phyloP scores from a whole-genome alignment of 2,797 vertebrate genomes.

The Perodicticus potto region DNA sequence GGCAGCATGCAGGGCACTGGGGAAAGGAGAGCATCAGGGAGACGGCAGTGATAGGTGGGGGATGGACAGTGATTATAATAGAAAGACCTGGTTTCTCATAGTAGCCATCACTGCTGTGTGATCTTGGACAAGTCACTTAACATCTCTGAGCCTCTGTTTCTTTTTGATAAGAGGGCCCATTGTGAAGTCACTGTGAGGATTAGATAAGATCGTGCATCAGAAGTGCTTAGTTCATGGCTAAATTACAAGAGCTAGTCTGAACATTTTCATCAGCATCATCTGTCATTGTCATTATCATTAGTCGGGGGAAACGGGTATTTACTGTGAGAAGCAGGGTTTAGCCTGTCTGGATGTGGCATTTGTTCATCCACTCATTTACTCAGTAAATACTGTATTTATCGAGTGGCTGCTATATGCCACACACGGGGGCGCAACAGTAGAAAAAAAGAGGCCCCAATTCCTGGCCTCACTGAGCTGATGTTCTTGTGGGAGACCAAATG shows the following conservation, averaged over 20 bases:
- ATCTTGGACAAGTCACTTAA: background rate
- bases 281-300: background rate
- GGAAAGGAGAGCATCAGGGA: background rate
- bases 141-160: conserved; percentile 29
- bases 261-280: background rate
- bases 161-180: background rate
- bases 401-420: background rate
- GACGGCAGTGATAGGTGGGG: background rate
- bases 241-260: background rate
- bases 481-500: background rate
- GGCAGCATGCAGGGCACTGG: background rate
- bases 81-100: background rate
- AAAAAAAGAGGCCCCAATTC: background rate
- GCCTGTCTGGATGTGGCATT: background rate
- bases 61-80: rapidly evolving
- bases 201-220: rapidly evolving
- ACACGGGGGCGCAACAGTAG: background rate
- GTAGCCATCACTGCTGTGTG: background rate
- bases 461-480: background rate
- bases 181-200: background rate
- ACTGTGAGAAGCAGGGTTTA: background rate
- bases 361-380: background rate
- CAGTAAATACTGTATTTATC: background rate
- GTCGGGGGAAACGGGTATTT: background rate
- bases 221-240: background rate